Evolutionary conservation across 2,888 invertebrate genomes (phyloP), one percentile per base, ranked within the genome.

Genomic region (Physocephala rufipes): DNA sequence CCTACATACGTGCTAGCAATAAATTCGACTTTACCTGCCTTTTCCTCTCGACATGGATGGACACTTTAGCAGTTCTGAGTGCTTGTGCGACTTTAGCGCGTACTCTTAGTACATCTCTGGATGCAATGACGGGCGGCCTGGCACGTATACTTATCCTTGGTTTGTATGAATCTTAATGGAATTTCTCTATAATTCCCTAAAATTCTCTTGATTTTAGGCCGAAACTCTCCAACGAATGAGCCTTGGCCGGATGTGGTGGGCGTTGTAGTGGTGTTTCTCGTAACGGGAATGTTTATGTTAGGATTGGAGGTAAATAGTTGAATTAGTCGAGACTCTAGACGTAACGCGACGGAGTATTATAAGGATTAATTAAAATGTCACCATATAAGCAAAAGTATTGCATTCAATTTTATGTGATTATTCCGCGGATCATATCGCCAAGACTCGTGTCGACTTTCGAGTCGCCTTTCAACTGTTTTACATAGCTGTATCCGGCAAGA

Each of bases 191-290:
- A 4, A 28, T 24, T n/a, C 2, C 19, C 1, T 21, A 9, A n/a
- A 19, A 2, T 2, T 49, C 19, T 21, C 53, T 5, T 76, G 75
- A 74, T 78, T 79, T 78, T 73, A 86, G 86, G 86, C 74, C 83
- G 86, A 74, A 86, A 86, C 74, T 83, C 87, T 73, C 81, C 86
- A 49, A 79, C 80, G 55, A 86, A 85, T 71, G 89, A 89, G 77
- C 88, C 89, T 5, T 89, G 89, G 88, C 89, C 89, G 36, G 89
- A 89, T 83, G 88, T 89, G 15, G 79, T 89, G 30, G 89, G 89
- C 1, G 88, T 89, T 21, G 87, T 87, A 2, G 87, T 89, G 55
- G 87, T 89, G 53, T 86, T 88, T 74, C 84, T 89, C 2, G 86
- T 89, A 16, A 88, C 88, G 1, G 86, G 86, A 71, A 86, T 89